Base-by-base conservation (phyloP, 2,113 vertebrate species). In the Sylvia atricapilla region DNA sequence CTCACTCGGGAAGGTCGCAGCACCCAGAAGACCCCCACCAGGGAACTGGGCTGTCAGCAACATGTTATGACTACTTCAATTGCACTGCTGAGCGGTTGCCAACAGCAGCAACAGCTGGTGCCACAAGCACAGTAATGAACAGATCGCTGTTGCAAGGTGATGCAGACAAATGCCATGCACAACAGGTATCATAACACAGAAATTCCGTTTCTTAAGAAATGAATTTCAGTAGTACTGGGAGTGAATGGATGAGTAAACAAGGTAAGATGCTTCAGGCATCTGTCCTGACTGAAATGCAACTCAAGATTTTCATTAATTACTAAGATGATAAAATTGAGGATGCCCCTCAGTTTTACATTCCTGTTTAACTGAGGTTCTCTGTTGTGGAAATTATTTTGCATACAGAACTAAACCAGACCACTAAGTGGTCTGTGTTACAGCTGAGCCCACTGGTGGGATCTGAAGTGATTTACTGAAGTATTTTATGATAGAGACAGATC, bases 81-180 rank as follows among this genome's bases (percentile, higher is more conserved):
- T 15, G 22, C 0, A 0, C 37, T 43, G 44, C 22, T 50, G 27
- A 33, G n/a, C 43, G 35, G 55, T 24, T 11, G 4, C 20, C 59
- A 41, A 1, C 28, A 60, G 25, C 66, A 83, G 43, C 23, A n/a
- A 7, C 24, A 79, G 8, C 27, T 35, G 37, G 11, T 56, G 33
- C 33, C 62, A 59, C 11, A 59, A 39, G n/a, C 10, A 17, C 15
- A 18, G 15, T 3, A 7, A 68, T 11, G 28, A n/a, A 6, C 15
- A 35, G 10, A 5, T 13, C 49, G 15, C 27, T 69, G 6, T 11
- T 73, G 41, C 23, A 39, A 39, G 44, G 33, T 6, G 28, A 43
- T 10, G 7, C 2, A 30, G n/a, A 21, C 4, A 63, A 70, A 73
- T 15, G 21, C 21, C 30, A 37, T 76, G 39, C 9, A 33, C 21